Conservation (phyloP, 2,797 vertebrate genomes). For the Pantherophis vulpinus region DNA sequence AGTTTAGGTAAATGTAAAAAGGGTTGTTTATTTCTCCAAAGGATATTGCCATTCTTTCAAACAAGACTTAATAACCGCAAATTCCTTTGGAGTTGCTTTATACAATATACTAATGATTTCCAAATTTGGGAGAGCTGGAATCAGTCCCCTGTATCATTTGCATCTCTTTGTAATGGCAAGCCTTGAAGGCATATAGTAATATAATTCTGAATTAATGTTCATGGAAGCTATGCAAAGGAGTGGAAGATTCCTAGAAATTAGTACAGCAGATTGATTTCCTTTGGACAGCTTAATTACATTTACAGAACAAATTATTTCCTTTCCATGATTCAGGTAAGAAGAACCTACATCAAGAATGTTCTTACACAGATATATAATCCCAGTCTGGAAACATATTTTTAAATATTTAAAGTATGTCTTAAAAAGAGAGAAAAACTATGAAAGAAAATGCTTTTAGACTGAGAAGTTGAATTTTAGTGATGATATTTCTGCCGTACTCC, state of each 20-base stretch:
- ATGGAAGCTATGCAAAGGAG: background rate
- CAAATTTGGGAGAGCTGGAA: background rate
- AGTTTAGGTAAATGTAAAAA: background rate
- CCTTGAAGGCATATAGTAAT: background rate
- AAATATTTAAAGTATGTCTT: background rate
- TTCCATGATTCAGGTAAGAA: background rate
- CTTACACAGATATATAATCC: background rate
- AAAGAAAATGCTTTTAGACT: background rate
- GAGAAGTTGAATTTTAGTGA: background rate
- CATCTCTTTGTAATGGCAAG: conserved; percentile 20
- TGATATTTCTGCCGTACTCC: background rate
- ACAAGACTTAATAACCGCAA: background rate
- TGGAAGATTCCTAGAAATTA: conserved; percentile 1
- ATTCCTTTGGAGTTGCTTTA: background rate
- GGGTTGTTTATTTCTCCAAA: background rate
- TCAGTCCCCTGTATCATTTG: conserved; percentile 14
- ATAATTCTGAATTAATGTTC: background rate
- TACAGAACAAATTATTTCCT: background rate
- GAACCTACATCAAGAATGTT: background rate
- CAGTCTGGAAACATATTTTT: background rate
- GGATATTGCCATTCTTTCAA: background rate
- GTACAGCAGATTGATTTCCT: background rate
- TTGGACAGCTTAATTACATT: background rate
- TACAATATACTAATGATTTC: background rate
- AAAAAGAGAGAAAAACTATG: background rate